Conservation (phyloP, 2,888 invertebrate genomes). For the Chloromyia formosa region DNA sequence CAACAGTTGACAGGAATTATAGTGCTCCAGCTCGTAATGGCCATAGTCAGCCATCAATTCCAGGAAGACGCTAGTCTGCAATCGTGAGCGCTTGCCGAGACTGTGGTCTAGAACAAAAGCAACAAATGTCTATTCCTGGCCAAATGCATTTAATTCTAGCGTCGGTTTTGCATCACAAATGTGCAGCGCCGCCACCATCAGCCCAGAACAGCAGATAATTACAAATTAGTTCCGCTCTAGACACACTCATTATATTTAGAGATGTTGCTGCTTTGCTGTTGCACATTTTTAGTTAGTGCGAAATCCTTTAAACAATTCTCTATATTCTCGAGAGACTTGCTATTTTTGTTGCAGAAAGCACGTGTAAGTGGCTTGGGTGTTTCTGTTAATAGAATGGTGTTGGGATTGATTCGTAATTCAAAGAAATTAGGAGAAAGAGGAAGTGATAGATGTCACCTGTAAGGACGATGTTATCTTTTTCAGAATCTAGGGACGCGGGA, state of each 20-base stretch:
- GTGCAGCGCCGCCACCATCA: neutral
- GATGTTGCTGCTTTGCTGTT: neutral
- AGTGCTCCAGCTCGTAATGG: neutral
- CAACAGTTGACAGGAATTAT: slow-evolving; percentile 20
- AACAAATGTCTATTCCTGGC: slow-evolving; percentile 19
- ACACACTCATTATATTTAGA: neutral
- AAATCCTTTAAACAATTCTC: neutral
- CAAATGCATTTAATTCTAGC: neutral
- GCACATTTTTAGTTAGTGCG: neutral
- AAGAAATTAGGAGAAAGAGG: no score
- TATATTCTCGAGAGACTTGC: neutral
- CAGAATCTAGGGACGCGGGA: no score
- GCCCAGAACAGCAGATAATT: slow-evolving; percentile 23
- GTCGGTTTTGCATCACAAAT: neutral
- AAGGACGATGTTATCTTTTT: no score
- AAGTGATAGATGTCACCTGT: no score
- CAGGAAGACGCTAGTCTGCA: neutral
- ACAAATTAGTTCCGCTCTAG: slow-evolving; percentile 39
- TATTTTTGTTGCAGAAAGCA: neutral
- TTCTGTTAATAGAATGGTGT: no score
- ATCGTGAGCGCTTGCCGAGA: no score
- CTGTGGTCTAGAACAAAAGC: no score
- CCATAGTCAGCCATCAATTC: neutral
- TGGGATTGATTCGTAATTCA: no score
- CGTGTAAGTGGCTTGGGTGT: no score